Conservation (phyloP, 2,113 vertebrate genomes). For the Cyrtonyx montezumae region DNA sequence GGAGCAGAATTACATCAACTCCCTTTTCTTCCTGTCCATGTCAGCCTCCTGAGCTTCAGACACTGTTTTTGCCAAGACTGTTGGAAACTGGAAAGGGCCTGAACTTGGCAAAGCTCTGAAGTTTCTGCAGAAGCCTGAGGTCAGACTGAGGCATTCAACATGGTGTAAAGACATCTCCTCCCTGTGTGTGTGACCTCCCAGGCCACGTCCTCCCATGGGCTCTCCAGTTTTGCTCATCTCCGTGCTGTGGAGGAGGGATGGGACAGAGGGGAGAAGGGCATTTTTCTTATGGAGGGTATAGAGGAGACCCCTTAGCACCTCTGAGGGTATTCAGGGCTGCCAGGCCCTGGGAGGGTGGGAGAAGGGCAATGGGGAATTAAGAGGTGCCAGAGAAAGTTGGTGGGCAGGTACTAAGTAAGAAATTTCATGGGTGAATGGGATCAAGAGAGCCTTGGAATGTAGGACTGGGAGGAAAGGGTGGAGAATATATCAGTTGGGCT, state of each 20-base stretch:
- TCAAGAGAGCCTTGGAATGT: rapidly evolving
- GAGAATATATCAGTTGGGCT: not conserved
- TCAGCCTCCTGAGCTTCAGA: not conserved
- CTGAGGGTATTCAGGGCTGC: not conserved
- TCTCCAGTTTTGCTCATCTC: not conserved
- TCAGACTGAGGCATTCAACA: not conserved
- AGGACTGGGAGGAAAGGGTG: not conserved
- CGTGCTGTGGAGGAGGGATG: not conserved
- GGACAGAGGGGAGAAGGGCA: not conserved
- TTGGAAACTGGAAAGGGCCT: not conserved
- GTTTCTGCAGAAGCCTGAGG: not conserved
- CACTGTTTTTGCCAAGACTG: not conserved
- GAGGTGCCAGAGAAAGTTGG: not conserved
- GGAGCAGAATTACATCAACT: constrained; percentile 14
- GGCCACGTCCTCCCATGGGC: not conserved
- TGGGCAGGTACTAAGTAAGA: rapidly evolving
- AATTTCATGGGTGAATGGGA: not conserved
- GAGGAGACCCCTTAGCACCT: not conserved
- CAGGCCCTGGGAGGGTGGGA: not conserved
- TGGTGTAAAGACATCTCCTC: rapidly evolving
- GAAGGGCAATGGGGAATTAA: not conserved
- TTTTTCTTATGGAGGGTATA: rapidly evolving
- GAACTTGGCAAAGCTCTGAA: constrained; percentile 3
- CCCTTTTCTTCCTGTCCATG: not conserved
- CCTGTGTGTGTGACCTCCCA: not conserved